Evolutionary conservation across 2,113 vertebrate species (phyloP).

Genomic region (Ciconia boyciana): DNA sequence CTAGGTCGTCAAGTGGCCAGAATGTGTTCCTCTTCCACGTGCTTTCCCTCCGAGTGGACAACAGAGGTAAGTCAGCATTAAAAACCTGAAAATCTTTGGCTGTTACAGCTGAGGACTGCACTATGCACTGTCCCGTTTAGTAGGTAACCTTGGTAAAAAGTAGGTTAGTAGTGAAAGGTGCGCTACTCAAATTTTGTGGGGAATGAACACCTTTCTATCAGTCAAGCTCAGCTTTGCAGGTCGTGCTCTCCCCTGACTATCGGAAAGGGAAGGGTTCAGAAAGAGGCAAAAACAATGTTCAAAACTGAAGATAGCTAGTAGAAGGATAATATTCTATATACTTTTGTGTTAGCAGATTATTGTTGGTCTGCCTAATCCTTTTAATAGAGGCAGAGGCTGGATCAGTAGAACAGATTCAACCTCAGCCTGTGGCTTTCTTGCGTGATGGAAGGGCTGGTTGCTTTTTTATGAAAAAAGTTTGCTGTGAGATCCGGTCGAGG

Average conservation of each 20-base stretch:
- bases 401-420: background rate
- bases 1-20: background rate
- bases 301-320: background rate
- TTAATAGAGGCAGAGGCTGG: background rate
- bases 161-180: background rate
- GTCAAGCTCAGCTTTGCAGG: background rate
- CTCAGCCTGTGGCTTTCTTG: background rate
- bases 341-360: background rate
- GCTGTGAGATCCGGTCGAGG: background rate
- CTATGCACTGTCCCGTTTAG: accelerated
- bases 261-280: background rate
- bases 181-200: background rate
- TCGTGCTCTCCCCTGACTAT: background rate
- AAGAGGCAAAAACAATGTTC: background rate
- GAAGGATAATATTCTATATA: background rate
- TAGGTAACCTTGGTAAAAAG: background rate
- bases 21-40: accelerated
- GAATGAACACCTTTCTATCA: background rate
- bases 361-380: background rate
- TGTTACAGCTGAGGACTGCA: background rate
- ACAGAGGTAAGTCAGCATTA: background rate
- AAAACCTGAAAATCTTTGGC: background rate
- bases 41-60: background rate
- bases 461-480: background rate
- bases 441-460: background rate